phyloP scores from a whole-genome alignment of 2,888 invertebrate species.

The Amphipyra tragopoginis region DNA sequence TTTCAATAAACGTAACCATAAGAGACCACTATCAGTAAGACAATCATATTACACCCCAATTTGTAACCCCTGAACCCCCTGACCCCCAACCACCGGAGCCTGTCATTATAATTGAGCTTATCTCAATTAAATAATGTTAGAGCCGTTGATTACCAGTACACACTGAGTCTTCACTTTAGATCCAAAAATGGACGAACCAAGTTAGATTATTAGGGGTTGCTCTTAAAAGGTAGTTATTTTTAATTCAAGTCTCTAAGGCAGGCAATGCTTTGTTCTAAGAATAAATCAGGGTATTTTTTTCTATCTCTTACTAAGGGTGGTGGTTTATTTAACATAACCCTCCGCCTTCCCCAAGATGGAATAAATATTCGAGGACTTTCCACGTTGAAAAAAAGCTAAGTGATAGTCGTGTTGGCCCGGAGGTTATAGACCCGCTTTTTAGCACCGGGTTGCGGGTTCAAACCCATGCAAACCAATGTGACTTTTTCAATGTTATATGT shows the following conservation, averaged over 20 bases:
- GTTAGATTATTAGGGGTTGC: slow-evolving; percentile 25
- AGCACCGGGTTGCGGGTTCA: too few species aligned
- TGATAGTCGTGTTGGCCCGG: too few species aligned
- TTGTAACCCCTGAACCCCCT: slow-evolving; percentile 48
- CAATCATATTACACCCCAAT: slow-evolving; percentile 66
- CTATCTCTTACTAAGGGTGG: too few species aligned
- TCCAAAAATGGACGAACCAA: slow-evolving; percentile 12
- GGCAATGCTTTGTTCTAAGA: neutral
- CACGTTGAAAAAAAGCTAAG: too few species aligned
- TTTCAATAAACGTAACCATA: slow-evolving; percentile 9
- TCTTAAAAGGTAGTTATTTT: slow-evolving; percentile 12
- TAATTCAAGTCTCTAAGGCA: neutral
- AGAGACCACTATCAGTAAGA: slow-evolving; percentile 50
- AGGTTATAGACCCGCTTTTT: too few species aligned
- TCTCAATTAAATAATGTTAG: slow-evolving; percentile 55
- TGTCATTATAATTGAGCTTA: slow-evolving; percentile 58
- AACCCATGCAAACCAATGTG: too few species aligned
- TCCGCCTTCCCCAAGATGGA: too few species aligned
- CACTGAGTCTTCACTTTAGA: slow-evolving; percentile 14
- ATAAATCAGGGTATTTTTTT: neutral
- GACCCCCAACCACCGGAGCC: slow-evolving; percentile 32
- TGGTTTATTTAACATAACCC: too few species aligned
- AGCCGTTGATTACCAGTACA: slow-evolving; percentile 39
- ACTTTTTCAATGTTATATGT: too few species aligned
- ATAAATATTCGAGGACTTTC: too few species aligned